Evolutionary conservation across 2,888 invertebrate species (phyloP), one percentile per base, ranked within the genome.

Genomic region (Hesperia comma): DNA sequence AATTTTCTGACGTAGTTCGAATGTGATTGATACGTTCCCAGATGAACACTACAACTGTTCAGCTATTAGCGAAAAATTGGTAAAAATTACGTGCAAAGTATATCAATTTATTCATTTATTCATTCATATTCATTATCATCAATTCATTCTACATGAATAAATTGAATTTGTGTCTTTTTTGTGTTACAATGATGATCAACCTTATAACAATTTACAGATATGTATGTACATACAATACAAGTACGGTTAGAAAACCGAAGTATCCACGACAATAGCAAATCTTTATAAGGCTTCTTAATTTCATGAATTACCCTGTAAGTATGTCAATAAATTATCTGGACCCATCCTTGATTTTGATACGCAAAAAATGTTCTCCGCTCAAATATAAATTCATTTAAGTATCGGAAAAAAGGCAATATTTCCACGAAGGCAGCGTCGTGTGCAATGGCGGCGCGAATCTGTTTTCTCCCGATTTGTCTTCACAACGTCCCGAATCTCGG

Each of bases 391-490:
- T 55, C 41, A 60, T 61, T 61, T 67, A 54, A 12, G 56, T 72
- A 70, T 70, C 63, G 63, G 33, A 64, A 66, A 71, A 74, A 70
- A 69, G 68, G 68, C 82, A 79, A 86, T 85, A 86, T 83, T 79
- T 83, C 77, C 77, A 75, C 77, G 74, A 71, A 76, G 71, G 69
- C 62, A 70, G 72, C 77, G 77, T 77, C 78, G 78, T 76, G 74
- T 76, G 86, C 87, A 86, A 87, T 85, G 83, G 87, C 78, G 81
- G 85, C 81, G 84, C 82, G 86, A 91, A 90, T 89, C 89, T 90
- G 91, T 90, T 90, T 88, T 88, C 88, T 85, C 85, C 82, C 90
- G 90, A 92, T 91, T 91, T 92, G 91, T 91, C 91, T 88, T 83
- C 81, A 78, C 84, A 85, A 85, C 85, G 85, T 81, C 85, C 85